A percentile compares a stretch with the other conserved stretches of the same genome.
Conservation (phyloP, 35 echinoderm and acorn worm species). For the Anneissia japonica region DNA sequence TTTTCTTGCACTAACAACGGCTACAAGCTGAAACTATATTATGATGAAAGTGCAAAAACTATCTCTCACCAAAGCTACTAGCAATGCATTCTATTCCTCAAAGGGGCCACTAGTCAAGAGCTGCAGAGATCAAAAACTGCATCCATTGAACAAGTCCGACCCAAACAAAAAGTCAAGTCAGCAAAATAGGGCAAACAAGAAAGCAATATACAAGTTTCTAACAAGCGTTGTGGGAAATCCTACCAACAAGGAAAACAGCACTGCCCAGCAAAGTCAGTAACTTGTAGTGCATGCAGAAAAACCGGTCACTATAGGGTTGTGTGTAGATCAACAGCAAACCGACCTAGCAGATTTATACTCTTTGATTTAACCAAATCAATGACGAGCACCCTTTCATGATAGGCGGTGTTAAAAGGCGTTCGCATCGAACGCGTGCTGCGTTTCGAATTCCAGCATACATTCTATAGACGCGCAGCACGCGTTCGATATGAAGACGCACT, state of each 20-base stretch:
- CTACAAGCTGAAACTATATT: neutral
- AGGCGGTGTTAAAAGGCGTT: neutral
- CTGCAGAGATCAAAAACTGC: neutral
- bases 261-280: slow-evolving; percentile 1
- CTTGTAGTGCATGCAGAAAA: slow-evolving; percentile 3
- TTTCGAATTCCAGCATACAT: too few relatives aligned
- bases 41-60: neutral
- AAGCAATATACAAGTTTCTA: neutral
- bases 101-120: neutral
- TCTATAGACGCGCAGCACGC: too few relatives aligned
- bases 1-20: neutral
- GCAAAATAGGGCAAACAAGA: neutral
- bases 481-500: too few relatives aligned
- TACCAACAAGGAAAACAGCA: neutral
- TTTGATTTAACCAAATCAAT: neutral
- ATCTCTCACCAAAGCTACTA: neutral
- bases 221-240: neutral
- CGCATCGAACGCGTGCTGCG: too few relatives aligned
- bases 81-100: neutral
- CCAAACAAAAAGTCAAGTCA: neutral
- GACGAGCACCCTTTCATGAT: neutral
- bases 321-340: neutral
- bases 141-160: neutral
- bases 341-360: neutral
- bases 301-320: neutral